Evolutionary conservation across 2,113 vertebrate genomes (phyloP).

Genomic region (Butastur rufipennis): DNA sequence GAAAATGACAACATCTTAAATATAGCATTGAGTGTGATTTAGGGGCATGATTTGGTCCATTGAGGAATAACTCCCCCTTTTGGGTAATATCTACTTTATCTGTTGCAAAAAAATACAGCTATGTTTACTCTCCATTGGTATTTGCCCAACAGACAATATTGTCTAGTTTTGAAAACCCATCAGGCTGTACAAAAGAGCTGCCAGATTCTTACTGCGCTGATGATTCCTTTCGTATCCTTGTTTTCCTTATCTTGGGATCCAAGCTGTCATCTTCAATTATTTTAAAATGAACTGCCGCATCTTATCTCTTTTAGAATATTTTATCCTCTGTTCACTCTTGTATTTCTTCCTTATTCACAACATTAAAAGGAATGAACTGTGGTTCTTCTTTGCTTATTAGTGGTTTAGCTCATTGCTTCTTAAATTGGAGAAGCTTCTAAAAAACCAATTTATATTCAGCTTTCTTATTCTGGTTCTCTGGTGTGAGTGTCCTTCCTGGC

Average conservation of each 20-base stretch:
- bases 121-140: neutral
- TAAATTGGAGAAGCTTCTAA: neutral
- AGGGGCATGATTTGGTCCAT: neutral
- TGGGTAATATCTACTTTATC: neutral
- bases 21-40: neutral
- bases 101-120: neutral
- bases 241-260: constrained; percentile 39
- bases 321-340: neutral
- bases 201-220: neutral
- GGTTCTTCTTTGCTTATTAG: neutral
- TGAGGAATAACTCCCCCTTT: neutral
- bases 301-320: constrained; percentile 12
- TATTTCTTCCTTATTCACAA: neutral
- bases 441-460: neutral
- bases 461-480: neutral
- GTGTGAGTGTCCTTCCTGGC: neutral
- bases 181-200: constrained; percentile 14
- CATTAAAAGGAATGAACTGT: neutral
- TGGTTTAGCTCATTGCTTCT: neutral
- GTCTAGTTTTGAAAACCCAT: constrained; percentile 9
- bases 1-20: neutral
- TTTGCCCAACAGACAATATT: neutral
- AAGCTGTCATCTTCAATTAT: constrained; percentile 16
- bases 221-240: neutral
- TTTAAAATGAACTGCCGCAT: neutral